phyloP scores from a whole-genome alignment of 2,888 invertebrate species.

The Acanthosoma haemorrhoidale region DNA sequence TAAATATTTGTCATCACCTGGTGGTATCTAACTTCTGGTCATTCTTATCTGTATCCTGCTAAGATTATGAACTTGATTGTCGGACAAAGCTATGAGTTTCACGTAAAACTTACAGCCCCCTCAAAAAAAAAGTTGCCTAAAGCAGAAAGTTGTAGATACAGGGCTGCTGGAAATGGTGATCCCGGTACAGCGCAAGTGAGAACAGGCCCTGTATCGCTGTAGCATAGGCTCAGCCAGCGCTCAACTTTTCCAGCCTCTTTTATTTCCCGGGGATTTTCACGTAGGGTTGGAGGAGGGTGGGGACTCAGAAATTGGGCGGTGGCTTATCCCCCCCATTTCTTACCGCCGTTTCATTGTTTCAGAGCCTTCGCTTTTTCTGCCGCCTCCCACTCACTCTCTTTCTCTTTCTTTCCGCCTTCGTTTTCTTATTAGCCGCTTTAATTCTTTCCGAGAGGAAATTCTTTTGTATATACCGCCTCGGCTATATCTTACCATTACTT shows the following conservation, averaged over 20 bases:
- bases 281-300: background rate
- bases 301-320: background rate
- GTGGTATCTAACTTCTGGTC: too few relatives aligned
- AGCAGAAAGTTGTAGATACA: too few relatives aligned
- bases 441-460: background rate
- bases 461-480: background rate
- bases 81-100: too few relatives aligned
- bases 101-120: too few relatives aligned
- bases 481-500: background rate
- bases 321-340: slow-evolving; percentile 9
- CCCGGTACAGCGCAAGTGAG: background rate
- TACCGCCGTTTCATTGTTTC: slow-evolving; percentile 1
- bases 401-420: background rate
- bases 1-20: too few relatives aligned
- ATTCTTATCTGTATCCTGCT: too few relatives aligned
- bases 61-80: too few relatives aligned
- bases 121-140: background rate
- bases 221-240: background rate
- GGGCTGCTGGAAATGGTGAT: background rate
- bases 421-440: background rate
- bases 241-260: background rate
- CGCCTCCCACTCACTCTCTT: background rate
- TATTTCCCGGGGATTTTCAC: background rate
- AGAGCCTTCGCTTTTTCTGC: background rate
- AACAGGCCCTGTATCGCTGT: background rate